Percentiles rank a stretch among this genome's conserved stretches.
These are phyloP conservation scores for Opisthograptis luteolata DNA, from an alignment of 2,888 invertebrate species.

Conservation along the genomic window DNA sequence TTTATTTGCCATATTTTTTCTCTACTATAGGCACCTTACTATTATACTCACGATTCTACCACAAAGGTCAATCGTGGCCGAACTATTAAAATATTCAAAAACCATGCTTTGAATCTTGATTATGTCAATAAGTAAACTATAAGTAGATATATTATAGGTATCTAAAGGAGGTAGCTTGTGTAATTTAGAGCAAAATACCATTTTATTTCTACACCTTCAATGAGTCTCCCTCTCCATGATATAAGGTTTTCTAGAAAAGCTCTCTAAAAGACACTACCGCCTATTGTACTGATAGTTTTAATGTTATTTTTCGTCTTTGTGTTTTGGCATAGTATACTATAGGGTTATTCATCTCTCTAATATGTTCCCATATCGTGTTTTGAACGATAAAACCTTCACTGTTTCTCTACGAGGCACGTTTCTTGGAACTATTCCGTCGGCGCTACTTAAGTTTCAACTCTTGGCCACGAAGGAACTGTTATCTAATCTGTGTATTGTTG, in stretches of 20 bases:
- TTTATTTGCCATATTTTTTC: background rate
- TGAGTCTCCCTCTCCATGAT: too few relatives aligned
- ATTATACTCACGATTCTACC: slow-evolving; percentile 20
- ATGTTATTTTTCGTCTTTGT: too few relatives aligned
- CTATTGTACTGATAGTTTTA: too few relatives aligned
- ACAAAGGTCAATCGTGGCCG: slow-evolving; percentile 43
- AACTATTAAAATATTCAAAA: slow-evolving; percentile 45
- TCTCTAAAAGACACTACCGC: too few relatives aligned
- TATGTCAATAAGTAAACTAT: too few relatives aligned
- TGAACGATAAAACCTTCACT: slow-evolving; percentile 70
- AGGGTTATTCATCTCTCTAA: too few relatives aligned
- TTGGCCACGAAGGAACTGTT: slow-evolving; percentile 35
- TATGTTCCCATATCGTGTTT: slow-evolving; percentile 73
- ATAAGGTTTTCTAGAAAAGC: too few relatives aligned
- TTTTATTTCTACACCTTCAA: too few relatives aligned
- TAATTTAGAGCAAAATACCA: too few relatives aligned
- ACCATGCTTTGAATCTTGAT: slow-evolving; percentile 65
- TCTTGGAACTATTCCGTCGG: slow-evolving; percentile 65
- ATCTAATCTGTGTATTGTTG: slow-evolving; percentile 43
- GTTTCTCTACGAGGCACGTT: slow-evolving; percentile 81
- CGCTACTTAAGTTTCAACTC: slow-evolving; percentile 67
- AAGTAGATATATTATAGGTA: too few relatives aligned
- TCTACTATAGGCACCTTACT: slow-evolving; percentile 7
- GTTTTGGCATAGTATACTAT: too few relatives aligned
- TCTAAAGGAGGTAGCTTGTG: too few relatives aligned